Evolutionary conservation across 2,113 vertebrate species (phyloP).

Genomic region (Cinclus cinclus): DNA sequence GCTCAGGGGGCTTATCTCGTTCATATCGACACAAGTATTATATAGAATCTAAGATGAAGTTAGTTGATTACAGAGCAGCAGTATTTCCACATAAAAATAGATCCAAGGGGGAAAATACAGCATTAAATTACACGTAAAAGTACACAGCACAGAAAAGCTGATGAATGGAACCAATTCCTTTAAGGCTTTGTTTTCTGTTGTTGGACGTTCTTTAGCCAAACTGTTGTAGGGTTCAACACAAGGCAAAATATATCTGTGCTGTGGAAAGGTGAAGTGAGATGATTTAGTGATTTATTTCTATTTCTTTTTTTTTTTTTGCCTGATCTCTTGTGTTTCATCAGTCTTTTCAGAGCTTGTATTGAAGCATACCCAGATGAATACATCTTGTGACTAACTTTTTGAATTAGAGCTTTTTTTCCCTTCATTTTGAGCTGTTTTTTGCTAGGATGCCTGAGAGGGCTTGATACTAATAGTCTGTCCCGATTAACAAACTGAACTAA

Average conservation of each 20-base stretch:
- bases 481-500: not conserved
- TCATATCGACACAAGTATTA: not conserved
- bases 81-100: not conserved
- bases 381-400: not conserved
- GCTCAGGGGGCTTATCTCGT: fast-evolving
- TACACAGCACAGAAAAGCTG: not conserved
- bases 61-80: not conserved
- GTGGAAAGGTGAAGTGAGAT: not conserved
- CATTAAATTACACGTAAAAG: not conserved
- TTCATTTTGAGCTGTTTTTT: not conserved
- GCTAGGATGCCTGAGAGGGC: not conserved
- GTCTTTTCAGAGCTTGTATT: not conserved
- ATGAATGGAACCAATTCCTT: not conserved
- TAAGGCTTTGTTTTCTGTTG: not conserved
- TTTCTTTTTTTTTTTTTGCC: not conserved
- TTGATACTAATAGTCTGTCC: not conserved
- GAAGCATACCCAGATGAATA: not conserved
- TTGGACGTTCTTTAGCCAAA: not conserved
- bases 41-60: not conserved
- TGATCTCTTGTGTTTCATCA: not conserved
- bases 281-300: not conserved
- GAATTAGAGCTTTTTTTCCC: fast-evolving
- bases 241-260: not conserved
- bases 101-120: not conserved
- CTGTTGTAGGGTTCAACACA: fast-evolving